Conservation (phyloP, 2,797 vertebrate species). For the Rachycentron canadum region DNA sequence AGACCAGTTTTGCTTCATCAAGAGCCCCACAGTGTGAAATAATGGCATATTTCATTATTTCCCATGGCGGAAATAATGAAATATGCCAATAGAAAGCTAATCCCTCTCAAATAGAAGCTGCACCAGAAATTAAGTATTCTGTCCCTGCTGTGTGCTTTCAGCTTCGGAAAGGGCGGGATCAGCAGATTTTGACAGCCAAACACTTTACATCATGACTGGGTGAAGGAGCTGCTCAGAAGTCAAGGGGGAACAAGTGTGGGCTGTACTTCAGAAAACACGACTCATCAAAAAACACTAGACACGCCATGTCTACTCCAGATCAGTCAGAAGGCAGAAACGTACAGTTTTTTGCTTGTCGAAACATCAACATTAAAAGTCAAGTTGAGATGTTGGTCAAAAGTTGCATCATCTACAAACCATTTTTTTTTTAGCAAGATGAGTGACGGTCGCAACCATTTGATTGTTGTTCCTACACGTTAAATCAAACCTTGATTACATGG, state of each 20-base stretch:
- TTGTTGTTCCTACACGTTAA: neutral
- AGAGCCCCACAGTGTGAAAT: conserved; percentile 49
- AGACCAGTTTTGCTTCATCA: conserved; percentile 38
- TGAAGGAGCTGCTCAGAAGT: conserved; percentile 44
- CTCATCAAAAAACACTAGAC: conserved; percentile 27
- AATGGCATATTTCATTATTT: conserved; percentile 58
- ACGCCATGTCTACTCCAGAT: neutral
- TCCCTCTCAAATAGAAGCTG: conserved; percentile 50
- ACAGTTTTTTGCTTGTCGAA: conserved; percentile 16
- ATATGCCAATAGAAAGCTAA: conserved; percentile 54
- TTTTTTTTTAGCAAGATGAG: neutral
- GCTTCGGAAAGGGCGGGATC: conserved; percentile 45
- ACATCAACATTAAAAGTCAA: conserved; percentile 9
- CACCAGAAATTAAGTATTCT: conserved; percentile 50
- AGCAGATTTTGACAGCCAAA: conserved; percentile 59
- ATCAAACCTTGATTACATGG: conserved; percentile 7
- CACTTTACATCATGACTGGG: conserved; percentile 31
- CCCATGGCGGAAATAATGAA: conserved; percentile 48
- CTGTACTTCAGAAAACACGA: conserved; percentile 14
- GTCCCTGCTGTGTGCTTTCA: conserved; percentile 53
- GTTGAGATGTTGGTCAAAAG: neutral
- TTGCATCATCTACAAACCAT: neutral
- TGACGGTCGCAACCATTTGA: neutral
- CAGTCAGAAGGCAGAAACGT: neutral
- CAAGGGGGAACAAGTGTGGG: conserved; percentile 22